Conservation (phyloP, 2,113 vertebrate species). For the Taxidea taxus region DNA sequence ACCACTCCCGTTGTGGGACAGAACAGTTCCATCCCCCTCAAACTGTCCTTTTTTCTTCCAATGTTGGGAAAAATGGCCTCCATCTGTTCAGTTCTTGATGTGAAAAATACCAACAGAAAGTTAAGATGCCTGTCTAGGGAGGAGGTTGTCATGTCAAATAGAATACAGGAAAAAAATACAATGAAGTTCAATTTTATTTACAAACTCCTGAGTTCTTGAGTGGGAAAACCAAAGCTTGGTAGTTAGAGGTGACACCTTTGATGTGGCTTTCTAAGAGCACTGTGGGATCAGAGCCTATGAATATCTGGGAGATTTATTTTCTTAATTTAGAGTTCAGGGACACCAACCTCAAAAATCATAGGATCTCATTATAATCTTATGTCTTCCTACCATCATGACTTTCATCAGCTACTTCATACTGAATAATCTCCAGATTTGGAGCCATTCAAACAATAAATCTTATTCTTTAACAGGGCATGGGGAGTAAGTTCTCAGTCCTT, state of each 20-base stretch:
- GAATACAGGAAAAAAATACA: background rate
- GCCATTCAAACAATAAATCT: background rate
- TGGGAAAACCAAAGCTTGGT: background rate
- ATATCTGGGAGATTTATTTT: background rate
- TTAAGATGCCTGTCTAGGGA: background rate
- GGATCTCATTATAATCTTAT: background rate
- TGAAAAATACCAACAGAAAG: background rate
- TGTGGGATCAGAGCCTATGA: background rate
- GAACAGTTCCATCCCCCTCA: too few relatives aligned
- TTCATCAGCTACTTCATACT: background rate
- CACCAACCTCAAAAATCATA: background rate
- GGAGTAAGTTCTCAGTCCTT: background rate
- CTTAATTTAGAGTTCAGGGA: background rate
- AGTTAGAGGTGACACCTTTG: background rate
- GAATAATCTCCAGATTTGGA: background rate
- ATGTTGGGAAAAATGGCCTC: background rate
- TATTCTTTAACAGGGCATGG: background rate
- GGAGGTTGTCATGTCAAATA: background rate
- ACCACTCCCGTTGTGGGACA: rapidly evolving
- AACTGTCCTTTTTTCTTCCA: background rate
- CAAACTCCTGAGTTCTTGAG: background rate
- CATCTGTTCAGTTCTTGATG: background rate
- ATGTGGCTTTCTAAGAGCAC: background rate
- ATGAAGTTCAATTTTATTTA: background rate
- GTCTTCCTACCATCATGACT: background rate